These are phyloP conservation scores for Penelope pileata DNA, from an alignment of 2,113 vertebrate species.

Conservation along the genomic window DNA sequence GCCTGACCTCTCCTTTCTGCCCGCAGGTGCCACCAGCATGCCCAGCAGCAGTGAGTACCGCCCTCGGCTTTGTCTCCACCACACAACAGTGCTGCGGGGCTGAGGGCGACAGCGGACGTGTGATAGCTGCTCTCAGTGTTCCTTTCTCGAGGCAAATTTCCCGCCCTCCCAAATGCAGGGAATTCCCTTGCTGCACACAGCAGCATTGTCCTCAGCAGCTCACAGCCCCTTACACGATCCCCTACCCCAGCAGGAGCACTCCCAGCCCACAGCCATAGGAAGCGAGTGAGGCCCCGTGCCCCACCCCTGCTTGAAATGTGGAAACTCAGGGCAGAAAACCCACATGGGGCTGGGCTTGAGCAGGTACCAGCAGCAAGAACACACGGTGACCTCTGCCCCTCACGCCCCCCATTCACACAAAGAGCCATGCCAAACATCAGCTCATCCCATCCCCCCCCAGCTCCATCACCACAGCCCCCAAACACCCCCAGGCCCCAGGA, in stretches of 20 bases:
- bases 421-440: neutral
- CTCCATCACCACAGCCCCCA: neutral
- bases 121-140: neutral
- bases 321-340: neutral
- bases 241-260: too few species aligned
- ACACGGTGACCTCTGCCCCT: fast-evolving
- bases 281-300: neutral
- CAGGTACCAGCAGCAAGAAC: fast-evolving
- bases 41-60: neutral
- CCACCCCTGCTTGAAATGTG: neutral
- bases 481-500: neutral
- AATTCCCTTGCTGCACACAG: neutral
- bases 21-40: neutral
- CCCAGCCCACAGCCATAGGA: too few species aligned
- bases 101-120: fast-evolving
- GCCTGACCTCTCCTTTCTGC: neutral
- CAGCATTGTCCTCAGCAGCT: neutral
- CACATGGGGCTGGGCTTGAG: neutral
- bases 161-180: neutral
- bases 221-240: fast-evolving
- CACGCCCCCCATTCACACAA: fast-evolving
- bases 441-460: neutral
- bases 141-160: neutral
- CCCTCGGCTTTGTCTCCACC: neutral
- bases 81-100: neutral